These are phyloP conservation scores for Temnopleurus reevesii DNA, from an alignment of 53 echinoderm and acorn worm genomes.

Conservation along the genomic window DNA sequence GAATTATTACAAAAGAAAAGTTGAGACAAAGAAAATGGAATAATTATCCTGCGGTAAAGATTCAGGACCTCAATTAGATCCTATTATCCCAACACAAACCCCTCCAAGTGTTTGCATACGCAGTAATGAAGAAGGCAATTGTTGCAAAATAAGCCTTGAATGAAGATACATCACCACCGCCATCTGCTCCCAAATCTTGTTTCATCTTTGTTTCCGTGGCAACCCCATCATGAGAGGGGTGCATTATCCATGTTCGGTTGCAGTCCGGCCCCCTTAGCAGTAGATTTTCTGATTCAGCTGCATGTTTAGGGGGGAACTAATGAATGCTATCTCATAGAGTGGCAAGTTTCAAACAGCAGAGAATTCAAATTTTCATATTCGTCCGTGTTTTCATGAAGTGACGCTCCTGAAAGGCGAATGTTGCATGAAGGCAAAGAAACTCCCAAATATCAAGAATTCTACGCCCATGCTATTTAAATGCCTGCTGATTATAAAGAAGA, in stretches of 20 bases:
- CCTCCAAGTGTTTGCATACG: background rate
- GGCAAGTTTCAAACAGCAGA: background rate
- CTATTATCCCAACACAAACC: background rate
- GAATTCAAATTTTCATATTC: too few species aligned
- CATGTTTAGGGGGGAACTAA: background rate
- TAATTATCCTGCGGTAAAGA: background rate
- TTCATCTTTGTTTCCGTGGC: background rate
- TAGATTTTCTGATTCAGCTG: background rate
- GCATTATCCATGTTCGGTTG: background rate
- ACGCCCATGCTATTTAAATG: too few species aligned
- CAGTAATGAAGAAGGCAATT: background rate
- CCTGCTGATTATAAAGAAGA: too few species aligned
- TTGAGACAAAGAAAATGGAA: background rate
- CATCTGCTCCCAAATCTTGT: constrained; percentile 16
- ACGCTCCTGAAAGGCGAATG: too few species aligned
- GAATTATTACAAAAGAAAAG: background rate
- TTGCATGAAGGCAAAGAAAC: too few species aligned
- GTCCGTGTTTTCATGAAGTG: too few species aligned
- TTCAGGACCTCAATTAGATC: background rate
- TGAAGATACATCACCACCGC: background rate
- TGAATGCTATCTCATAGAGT: background rate
- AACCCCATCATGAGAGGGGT: background rate
- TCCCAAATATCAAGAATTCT: too few species aligned
- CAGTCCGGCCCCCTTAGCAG: background rate
- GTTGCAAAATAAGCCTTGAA: background rate